Evolutionary conservation across 2,113 vertebrate genomes (phyloP).

Genomic region (Sminthopsis crassicaudata): DNA sequence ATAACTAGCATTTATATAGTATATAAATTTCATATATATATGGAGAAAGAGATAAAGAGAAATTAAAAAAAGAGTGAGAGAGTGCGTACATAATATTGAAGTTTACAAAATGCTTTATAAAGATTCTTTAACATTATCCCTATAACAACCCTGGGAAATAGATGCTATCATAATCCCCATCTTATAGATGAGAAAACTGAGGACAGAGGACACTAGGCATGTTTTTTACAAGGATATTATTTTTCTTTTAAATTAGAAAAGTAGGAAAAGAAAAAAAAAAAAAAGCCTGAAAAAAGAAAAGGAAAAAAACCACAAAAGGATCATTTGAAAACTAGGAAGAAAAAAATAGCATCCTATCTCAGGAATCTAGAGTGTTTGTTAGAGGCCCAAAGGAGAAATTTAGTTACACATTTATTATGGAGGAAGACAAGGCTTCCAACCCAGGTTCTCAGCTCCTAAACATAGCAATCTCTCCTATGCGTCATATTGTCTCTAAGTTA

Average conservation of each 20-base stretch:
- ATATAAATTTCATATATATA: no score
- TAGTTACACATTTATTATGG: neutral
- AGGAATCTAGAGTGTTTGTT: no score
- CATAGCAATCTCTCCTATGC: neutral
- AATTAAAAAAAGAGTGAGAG: no score
- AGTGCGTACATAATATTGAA: neutral
- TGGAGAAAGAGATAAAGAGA: no score
- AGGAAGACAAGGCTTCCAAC: conserved; percentile 12
- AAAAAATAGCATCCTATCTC: neutral
- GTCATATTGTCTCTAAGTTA: conserved; percentile 3
- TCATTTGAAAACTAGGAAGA: neutral
- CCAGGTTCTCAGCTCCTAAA: no score
- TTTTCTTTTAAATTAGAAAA: neutral
- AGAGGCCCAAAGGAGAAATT: no score
- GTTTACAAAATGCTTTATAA: neutral
- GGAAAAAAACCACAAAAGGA: no score
- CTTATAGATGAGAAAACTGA: neutral
- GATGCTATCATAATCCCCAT: neutral
- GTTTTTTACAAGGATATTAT: neutral
- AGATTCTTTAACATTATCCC: no score
- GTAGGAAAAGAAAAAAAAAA: neutral
- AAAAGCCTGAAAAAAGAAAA: neutral
- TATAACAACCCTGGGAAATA: neutral
- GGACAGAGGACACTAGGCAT: neutral
- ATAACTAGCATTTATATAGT: neutral